phyloP scores from a whole-genome alignment of 2,113 vertebrate species.

The Ctenomys sociabilis region DNA sequence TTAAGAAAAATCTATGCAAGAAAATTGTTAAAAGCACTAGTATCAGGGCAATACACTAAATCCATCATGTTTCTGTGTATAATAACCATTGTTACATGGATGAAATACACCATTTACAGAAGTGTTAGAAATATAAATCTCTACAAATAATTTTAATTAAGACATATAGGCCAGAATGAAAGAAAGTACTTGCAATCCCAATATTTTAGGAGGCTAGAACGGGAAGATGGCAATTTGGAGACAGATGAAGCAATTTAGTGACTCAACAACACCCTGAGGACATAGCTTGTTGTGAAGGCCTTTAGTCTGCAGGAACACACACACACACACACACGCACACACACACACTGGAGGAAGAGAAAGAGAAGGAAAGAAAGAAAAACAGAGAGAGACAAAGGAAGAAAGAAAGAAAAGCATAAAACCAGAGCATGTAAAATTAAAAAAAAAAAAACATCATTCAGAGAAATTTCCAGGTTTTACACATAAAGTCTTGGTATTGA shows the following conservation, averaged over 20 bases:
- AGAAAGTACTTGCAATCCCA: background rate
- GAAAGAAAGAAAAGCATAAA: background rate
- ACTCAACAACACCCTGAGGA: background rate
- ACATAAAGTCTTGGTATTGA: background rate
- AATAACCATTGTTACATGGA: background rate
- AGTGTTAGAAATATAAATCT: background rate
- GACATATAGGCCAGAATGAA: background rate
- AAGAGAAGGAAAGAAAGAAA: background rate
- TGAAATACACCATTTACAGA: background rate
- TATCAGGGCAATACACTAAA: background rate
- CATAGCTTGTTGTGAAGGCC: background rate
- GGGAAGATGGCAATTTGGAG: background rate
- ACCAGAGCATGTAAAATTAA: background rate
- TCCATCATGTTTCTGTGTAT: background rate
- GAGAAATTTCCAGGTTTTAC: background rate
- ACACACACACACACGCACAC: too few relatives aligned
- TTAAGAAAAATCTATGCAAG: background rate
- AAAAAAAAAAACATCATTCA: background rate
- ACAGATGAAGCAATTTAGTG: background rate
- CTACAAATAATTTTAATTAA: background rate
- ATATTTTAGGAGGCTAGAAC: background rate
- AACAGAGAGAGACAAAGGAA: background rate
- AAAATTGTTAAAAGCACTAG: background rate
- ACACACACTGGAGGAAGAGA: background rate
- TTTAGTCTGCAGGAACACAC: background rate